Percentiles rank a stretch among this genome's conserved stretches.
Conservation (phyloP, 2,113 vertebrate species). For the Columbina picui region DNA sequence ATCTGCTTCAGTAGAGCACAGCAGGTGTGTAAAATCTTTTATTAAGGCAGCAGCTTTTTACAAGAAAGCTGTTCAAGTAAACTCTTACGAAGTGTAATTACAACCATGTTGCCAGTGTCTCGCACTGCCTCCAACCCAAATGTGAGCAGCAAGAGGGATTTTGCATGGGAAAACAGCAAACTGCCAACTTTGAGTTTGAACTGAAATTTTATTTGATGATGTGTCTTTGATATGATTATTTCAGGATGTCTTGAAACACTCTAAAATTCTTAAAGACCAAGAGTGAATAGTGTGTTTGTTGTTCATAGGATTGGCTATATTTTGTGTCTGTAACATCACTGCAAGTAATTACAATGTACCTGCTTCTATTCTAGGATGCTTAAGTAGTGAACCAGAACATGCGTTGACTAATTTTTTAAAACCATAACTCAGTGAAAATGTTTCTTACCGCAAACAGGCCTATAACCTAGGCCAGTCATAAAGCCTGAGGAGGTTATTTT, state of each 20-base stretch:
- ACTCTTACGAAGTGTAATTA: not conserved
- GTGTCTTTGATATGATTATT: not conserved
- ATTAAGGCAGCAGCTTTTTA: not conserved
- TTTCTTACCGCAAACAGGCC: not conserved
- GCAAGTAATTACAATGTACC: not conserved
- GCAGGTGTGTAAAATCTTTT: not conserved
- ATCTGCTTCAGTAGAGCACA: not conserved
- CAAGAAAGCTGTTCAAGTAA: not conserved
- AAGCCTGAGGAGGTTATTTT: not conserved
- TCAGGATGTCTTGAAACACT: not conserved
- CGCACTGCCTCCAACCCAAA: not conserved
- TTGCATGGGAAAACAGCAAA: not conserved
- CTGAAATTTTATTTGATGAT: not conserved
- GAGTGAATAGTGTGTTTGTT: not conserved
- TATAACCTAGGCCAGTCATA: not conserved
- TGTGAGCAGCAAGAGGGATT: not conserved
- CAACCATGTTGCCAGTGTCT: not conserved
- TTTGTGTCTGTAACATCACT: not conserved
- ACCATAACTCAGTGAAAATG: not conserved
- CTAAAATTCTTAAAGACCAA: not conserved
- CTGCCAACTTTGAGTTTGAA: not conserved
- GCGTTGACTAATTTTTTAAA: not conserved
- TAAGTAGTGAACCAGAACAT: not conserved
- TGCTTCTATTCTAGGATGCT: not conserved
- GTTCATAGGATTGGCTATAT: not conserved